Evolutionary conservation across 2,113 vertebrate genomes (phyloP).

Genomic region (Pelecanus crispus): DNA sequence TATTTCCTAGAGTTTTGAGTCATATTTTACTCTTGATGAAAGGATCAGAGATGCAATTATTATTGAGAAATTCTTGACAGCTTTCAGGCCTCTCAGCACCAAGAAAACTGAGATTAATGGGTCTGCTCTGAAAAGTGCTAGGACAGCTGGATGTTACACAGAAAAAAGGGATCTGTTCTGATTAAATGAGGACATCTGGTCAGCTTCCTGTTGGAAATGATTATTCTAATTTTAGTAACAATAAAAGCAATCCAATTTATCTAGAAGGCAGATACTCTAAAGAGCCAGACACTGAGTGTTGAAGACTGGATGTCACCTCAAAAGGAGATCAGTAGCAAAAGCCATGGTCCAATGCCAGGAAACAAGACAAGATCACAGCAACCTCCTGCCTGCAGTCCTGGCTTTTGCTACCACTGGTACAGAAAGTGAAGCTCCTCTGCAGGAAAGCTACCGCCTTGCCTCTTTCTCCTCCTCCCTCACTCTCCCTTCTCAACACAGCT

Average conservation of each 20-base stretch:
- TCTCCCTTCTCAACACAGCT: neutral
- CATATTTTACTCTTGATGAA: neutral
- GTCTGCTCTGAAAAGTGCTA: neutral
- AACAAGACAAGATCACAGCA: neutral
- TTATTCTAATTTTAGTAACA: neutral
- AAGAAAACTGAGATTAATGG: neutral
- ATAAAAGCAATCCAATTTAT: neutral
- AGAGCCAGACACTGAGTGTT: neutral
- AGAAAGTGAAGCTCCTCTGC: neutral
- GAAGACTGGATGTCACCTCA: neutral
- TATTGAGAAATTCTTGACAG: neutral
- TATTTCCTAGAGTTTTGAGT: neutral
- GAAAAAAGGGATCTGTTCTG: neutral
- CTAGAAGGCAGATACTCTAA: neutral
- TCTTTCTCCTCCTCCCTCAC: neutral
- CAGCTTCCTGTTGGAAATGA: neutral
- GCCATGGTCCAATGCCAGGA: neutral
- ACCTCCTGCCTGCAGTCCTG: neutral
- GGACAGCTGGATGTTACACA: neutral
- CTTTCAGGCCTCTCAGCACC: neutral
- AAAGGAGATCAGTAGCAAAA: neutral
- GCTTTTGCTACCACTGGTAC: neutral
- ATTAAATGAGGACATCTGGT: constrained; percentile 7
- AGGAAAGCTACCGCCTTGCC: neutral
- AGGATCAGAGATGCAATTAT: neutral